Conservation (phyloP, 2,797 vertebrate species). For the Ptychadena robeensis region DNA sequence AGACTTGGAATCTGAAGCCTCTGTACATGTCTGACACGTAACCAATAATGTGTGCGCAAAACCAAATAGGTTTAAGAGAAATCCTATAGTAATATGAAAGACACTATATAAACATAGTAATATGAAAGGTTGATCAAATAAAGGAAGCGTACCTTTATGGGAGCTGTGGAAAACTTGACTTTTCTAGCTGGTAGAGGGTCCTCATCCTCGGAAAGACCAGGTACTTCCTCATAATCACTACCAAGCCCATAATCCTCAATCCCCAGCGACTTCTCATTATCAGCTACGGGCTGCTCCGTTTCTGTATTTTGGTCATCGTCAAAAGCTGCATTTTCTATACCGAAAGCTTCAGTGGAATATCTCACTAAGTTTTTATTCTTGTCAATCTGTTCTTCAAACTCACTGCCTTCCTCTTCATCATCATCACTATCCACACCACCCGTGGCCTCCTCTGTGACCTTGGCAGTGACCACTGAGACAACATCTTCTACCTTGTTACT, state of each 20-base stretch:
- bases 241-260: slow-evolving; percentile 74
- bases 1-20: too few relatives aligned
- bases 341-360: slow-evolving; percentile 77
- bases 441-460: slow-evolving; percentile 44
- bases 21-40: too few relatives aligned
- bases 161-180: slow-evolving; percentile 86
- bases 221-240: slow-evolving; percentile 76
- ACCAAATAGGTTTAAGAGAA: too few relatives aligned
- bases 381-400: slow-evolving; percentile 71
- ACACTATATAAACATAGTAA: background rate
- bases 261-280: slow-evolving; percentile 68
- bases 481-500: background rate
- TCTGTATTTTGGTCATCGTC: slow-evolving; percentile 84
- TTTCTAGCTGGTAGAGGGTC: slow-evolving; percentile 78
- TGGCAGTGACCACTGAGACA: slow-evolving; percentile 36
- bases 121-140: background rate
- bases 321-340: slow-evolving; percentile 91
- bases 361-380: slow-evolving; percentile 65
- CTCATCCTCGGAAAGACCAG: slow-evolving; percentile 89
- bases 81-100: background rate
- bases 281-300: slow-evolving; percentile 72
- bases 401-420: slow-evolving; percentile 68
- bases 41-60: too few relatives aligned
- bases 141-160: slow-evolving; percentile 80
- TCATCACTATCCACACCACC: slow-evolving; percentile 68